These are phyloP conservation scores for Lepidocyrtinus sp. DNA, from an alignment of 2,888 invertebrate species.

Conservation along the genomic window DNA sequence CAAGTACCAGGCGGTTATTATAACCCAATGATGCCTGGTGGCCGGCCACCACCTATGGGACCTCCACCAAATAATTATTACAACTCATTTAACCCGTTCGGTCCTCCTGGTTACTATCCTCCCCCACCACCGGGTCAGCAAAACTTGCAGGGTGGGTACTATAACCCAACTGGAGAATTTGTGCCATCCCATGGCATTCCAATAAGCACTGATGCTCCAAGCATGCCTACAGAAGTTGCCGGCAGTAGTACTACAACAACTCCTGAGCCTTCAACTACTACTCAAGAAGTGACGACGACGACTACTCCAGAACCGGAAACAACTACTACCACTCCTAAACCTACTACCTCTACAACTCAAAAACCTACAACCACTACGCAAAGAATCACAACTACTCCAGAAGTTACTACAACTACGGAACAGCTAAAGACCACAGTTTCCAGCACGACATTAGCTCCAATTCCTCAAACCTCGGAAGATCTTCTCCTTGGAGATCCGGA, in stretches of 20 bases:
- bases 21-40: constrained; percentile 40
- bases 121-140: constrained; percentile 17
- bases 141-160: constrained; percentile 18
- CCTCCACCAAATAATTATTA: constrained; percentile 42
- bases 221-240: background rate
- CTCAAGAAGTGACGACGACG: no score
- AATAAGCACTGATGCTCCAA: constrained; percentile 18
- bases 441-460: constrained; percentile 3
- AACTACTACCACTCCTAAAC: constrained; percentile 3
- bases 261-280: background rate
- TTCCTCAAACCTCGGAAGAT: background rate
- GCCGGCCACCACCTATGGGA: constrained; percentile 15
- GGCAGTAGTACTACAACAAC: background rate
- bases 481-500: constrained; percentile 8
- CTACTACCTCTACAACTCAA: no score
- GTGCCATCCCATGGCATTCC: constrained; percentile 37
- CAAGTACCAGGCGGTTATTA: constrained; percentile 34
- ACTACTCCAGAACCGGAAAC: background rate
- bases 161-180: constrained; percentile 33
- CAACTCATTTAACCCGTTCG: constrained; percentile 53
- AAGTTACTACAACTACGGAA: background rate
- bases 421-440: constrained; percentile 2
- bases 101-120: constrained; percentile 49
- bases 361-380: constrained; percentile 14
- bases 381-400: background rate